Conservation (phyloP, 2,888 invertebrate species). For the Augochlorella aurata region DNA sequence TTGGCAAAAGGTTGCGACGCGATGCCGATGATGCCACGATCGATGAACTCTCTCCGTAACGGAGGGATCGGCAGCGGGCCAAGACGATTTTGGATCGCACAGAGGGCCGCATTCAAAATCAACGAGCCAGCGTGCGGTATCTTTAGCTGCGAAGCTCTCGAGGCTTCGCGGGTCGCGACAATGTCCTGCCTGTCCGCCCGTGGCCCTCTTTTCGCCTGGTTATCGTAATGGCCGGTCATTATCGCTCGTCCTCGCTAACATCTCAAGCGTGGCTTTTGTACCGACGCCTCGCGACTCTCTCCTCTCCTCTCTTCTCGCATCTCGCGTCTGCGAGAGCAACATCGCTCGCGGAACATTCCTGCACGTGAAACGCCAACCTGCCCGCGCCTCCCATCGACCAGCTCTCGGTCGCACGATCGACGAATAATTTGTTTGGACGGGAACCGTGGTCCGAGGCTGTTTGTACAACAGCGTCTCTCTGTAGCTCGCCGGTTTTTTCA, state of each 20-base stretch:
- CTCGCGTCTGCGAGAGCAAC: background rate
- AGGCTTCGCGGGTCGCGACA: constrained; percentile 58
- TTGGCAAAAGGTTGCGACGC: constrained; percentile 1
- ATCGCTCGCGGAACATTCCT: background rate
- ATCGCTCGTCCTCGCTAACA: constrained; percentile 46
- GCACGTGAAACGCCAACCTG: background rate
- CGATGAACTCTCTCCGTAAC: constrained; percentile 44
- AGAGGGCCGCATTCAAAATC: constrained; percentile 62
- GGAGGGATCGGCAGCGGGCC: constrained; percentile 64
- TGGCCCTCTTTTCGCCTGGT: constrained; percentile 46
- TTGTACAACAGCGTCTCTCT: constrained; percentile 50
- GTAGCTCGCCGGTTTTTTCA: constrained; percentile 43
- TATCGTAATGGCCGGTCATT: constrained; percentile 59
- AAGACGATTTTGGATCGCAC: constrained; percentile 68
- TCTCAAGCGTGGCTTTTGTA: constrained; percentile 41
- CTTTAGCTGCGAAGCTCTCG: constrained; percentile 49
- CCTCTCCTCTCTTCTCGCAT: background rate
- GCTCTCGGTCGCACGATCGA: constrained; percentile 8
- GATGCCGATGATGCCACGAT: constrained; percentile 42
- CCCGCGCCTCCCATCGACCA: background rate
- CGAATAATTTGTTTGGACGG: constrained; percentile 36
- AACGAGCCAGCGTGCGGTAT: constrained; percentile 31
- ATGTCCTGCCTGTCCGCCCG: constrained; percentile 52
- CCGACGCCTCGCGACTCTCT: background rate
- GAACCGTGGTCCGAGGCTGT: constrained; percentile 8